phyloP scores from a whole-genome alignment of 1,140 invertebrate species.

The Ips nitidus region DNA sequence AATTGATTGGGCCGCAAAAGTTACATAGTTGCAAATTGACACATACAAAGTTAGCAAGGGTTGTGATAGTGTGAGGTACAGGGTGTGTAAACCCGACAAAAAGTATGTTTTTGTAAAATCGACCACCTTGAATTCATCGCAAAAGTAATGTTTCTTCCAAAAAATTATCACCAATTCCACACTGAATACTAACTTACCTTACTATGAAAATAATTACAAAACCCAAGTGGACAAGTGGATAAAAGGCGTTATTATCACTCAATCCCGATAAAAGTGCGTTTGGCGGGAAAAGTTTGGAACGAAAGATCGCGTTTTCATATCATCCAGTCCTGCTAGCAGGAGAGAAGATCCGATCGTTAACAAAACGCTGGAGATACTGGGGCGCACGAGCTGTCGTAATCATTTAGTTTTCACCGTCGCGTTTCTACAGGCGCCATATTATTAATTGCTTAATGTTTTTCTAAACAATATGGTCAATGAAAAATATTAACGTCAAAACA shows the following conservation, averaged over 20 bases:
- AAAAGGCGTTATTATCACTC: neutral
- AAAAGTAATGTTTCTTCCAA: neutral
- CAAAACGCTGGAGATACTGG: constrained; percentile 23
- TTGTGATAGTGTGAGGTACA: too few species aligned
- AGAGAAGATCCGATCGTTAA: constrained; percentile 13
- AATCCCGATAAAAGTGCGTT: neutral
- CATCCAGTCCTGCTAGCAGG: neutral
- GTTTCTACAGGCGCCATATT: constrained; percentile 22
- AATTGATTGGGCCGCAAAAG: too few species aligned
- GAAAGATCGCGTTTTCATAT: neutral
- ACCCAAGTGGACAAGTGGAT: neutral
- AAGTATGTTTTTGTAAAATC: neutral
- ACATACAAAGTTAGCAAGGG: too few species aligned
- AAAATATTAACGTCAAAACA: too few species aligned
- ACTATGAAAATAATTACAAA: neutral
- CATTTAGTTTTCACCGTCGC: constrained; percentile 31
- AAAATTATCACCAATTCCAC: neutral
- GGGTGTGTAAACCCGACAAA: neutral
- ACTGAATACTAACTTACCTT: neutral
- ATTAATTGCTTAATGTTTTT: constrained; percentile 27
- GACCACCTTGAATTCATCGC: neutral
- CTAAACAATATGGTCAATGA: neutral
- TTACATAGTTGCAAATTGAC: too few species aligned
- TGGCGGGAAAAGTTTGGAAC: neutral
- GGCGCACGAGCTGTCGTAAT: constrained; percentile 16